phyloP scores from a whole-genome alignment of 2,888 invertebrate species.

The Syrista parreyssii region DNA sequence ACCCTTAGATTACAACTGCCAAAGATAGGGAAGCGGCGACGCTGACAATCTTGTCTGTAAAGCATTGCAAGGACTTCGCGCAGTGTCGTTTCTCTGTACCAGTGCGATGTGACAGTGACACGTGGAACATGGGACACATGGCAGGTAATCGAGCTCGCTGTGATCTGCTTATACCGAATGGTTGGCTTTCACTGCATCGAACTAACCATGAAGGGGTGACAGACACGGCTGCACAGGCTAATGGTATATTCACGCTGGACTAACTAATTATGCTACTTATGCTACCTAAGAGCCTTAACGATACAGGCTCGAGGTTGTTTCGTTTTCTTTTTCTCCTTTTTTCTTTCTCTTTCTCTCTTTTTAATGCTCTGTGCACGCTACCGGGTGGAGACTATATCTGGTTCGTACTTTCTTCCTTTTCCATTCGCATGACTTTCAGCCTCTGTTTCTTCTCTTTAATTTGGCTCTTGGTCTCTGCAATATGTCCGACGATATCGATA shows the following conservation, averaged over 20 bases:
- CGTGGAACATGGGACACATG: neutral
- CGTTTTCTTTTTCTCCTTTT: neutral
- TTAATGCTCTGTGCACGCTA: neutral
- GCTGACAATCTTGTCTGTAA: neutral
- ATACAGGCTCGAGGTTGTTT: neutral
- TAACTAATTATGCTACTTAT: neutral
- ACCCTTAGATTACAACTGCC: neutral
- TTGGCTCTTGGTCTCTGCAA: too few relatives aligned
- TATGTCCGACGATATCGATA: too few relatives aligned
- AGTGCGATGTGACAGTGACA: neutral
- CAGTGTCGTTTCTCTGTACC: neutral
- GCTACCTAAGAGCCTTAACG: neutral
- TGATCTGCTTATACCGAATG: neutral
- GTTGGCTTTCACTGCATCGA: neutral
- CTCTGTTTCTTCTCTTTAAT: too few relatives aligned
- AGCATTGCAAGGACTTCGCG: neutral
- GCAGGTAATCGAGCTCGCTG: neutral
- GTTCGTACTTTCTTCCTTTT: too few relatives aligned
- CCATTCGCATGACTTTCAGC: too few relatives aligned
- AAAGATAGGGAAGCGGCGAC: neutral
- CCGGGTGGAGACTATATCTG: neutral
- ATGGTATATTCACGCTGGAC: neutral
- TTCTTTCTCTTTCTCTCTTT: too few relatives aligned
- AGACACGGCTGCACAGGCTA: neutral
- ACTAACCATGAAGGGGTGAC: neutral